phyloP scores from a whole-genome alignment of 1,140 invertebrate genomes.

The Neotoxoptera formosana region DNA sequence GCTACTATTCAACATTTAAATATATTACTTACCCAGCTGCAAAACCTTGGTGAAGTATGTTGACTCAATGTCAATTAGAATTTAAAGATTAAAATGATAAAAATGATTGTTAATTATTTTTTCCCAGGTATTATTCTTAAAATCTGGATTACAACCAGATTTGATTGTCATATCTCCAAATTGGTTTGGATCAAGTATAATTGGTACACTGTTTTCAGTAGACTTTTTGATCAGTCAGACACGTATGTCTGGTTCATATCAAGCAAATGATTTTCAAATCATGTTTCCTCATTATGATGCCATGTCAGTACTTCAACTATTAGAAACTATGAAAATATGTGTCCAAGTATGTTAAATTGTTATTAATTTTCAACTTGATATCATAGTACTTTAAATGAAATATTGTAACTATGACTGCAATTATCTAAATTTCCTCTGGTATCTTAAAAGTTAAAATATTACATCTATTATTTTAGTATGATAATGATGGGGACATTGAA shows the following conservation, averaged over 20 bases:
- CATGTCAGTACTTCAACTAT: slow-evolving; percentile 72
- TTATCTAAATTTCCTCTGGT: neutral
- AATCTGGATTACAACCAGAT: slow-evolving; percentile 64
- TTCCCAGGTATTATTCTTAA: slow-evolving; percentile 57
- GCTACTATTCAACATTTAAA: slow-evolving; percentile 74
- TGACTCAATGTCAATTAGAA: neutral
- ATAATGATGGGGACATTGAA: slow-evolving; percentile 77
- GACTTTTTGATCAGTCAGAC: slow-evolving; percentile 71
- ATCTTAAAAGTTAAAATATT: neutral
- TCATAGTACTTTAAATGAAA: neutral
- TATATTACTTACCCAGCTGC: slow-evolving; percentile 74
- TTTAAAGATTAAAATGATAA: neutral
- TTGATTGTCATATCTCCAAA: slow-evolving; percentile 77
- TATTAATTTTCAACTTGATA: slow-evolving; percentile 59
- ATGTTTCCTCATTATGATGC: slow-evolving; percentile 79
- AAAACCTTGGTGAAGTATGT: slow-evolving; percentile 74
- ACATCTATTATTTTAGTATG: slow-evolving; percentile 68
- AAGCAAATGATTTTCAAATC: slow-evolving; percentile 80
- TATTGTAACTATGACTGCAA: neutral
- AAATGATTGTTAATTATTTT: neutral
- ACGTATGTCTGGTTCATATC: slow-evolving; percentile 79
- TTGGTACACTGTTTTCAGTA: slow-evolving; percentile 76
- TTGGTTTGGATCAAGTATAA: slow-evolving; percentile 77
- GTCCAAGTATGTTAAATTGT: slow-evolving; percentile 67
- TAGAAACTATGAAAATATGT: slow-evolving; percentile 77